phyloP scores from a whole-genome alignment of 2,113 vertebrate species.

The Xenus cinereus region DNA sequence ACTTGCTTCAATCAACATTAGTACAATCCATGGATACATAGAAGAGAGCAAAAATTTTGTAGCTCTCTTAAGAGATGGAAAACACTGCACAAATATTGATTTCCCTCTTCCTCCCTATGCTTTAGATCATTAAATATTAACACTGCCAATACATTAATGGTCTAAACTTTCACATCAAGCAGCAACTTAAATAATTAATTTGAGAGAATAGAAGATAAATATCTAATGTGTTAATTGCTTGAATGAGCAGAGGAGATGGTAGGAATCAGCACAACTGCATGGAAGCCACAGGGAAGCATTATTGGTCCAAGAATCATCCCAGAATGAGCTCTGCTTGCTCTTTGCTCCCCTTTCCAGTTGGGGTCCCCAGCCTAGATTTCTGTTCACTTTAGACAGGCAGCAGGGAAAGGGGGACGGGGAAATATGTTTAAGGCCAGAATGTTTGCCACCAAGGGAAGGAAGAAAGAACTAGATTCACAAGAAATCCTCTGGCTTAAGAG shows the following conservation, averaged over 20 bases:
- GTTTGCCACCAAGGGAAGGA: neutral
- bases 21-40: neutral
- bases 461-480: neutral
- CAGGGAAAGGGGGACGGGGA: neutral
- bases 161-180: neutral
- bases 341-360: neutral
- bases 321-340: neutral
- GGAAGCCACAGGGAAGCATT: neutral
- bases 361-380: neutral
- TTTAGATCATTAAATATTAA: slow-evolving; percentile 48
- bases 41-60: neutral
- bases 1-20: neutral
- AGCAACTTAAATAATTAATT: slow-evolving; percentile 47
- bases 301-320: neutral
- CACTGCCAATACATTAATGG: slow-evolving; percentile 5
- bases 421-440: neutral
- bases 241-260: neutral
- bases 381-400: neutral
- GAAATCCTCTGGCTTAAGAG: neutral
- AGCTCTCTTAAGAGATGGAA: neutral
- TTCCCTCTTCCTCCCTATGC: neutral
- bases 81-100: slow-evolving; percentile 35
- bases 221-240: neutral
- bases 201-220: neutral
- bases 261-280: neutral